Conservation (phyloP, 2,113 vertebrate genomes). For the Ammodytes dubius region DNA sequence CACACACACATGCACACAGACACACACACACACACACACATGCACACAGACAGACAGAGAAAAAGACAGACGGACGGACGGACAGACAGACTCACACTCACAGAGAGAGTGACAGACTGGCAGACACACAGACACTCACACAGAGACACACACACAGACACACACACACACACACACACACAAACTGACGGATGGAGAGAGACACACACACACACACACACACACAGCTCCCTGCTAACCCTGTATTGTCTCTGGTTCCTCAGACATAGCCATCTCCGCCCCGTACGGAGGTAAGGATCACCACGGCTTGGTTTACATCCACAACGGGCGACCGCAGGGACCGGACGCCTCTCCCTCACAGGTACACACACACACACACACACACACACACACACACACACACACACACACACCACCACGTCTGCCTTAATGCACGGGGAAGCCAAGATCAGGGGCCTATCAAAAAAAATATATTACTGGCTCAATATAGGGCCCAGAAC, state of each 20-base stretch:
- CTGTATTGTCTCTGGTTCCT: neutral
- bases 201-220: neutral
- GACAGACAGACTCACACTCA: neutral
- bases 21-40: neutral
- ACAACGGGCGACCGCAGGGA: conserved; percentile 90
- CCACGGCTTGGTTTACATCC: conserved; percentile 93
- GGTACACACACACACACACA: conserved; percentile 37
- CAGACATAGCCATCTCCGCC: conserved; percentile 94
- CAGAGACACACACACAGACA: conserved; percentile 2
- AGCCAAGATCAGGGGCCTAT: no score
- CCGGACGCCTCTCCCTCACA: conserved; percentile 87
- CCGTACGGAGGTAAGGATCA: conserved; percentile 91
- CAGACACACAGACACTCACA: neutral
- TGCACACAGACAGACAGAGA: neutral
- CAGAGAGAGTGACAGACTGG: neutral
- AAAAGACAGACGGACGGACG: neutral
- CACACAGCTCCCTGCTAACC: no score
- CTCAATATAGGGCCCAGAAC: no score
- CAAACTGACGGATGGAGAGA: neutral
- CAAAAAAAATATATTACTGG: no score
- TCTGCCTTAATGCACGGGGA: no score
- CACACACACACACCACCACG: no score
- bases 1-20: no score
- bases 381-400: neutral
- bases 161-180: neutral